Evolutionary conservation across 1,140 invertebrate genomes (phyloP), one percentile per base, ranked within the genome.

Genomic region (Planococcus citri): DNA sequence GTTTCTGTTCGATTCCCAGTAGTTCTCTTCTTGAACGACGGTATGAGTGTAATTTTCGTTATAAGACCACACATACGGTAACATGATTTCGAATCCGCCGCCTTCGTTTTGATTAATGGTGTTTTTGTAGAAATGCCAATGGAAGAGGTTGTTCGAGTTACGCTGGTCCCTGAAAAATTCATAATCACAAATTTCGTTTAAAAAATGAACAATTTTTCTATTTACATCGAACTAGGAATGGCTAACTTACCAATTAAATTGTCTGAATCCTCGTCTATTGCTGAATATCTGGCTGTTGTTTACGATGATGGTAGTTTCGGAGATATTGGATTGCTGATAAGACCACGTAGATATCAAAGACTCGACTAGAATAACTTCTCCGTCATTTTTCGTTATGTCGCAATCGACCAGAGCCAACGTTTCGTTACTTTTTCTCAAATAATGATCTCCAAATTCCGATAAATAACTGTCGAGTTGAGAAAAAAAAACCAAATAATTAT

Each of bases 1-100:
- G 27, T 90, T 84, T n/a, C 85, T 79, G 77, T 98, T 98, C 71
- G 86, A 83, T 27, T 85, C 80, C 84, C 96, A 92, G 0, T 88
- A 89, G 73, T 93, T 93, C 73, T 97, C 92, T 68, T 86, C 83
- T 73, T 96, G 85, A 74, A 86, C 89, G 24, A 97, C 82, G 0
- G 90, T 88, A 78, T 97, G 94, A 0, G 92, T 95, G 73, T 92
- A 93, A 76, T 95, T 95, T 78, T 95, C 92, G 75, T 95, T 90
- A 74, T 96, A 95, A 73, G 95, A 87, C 91, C 92, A 96, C 10
- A 95, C 92, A 75, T 96, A 96, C 0, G 95, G 94, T 14, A 97
- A 77, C 0, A 84, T 82, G 1, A 97, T 80, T 75, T 93, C 86
- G 71, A 97, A 87, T 20, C 94, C 94, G 24, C 91, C 90, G 29